Conservation (phyloP, 2,888 invertebrate species). For the Cryptops parisi region DNA sequence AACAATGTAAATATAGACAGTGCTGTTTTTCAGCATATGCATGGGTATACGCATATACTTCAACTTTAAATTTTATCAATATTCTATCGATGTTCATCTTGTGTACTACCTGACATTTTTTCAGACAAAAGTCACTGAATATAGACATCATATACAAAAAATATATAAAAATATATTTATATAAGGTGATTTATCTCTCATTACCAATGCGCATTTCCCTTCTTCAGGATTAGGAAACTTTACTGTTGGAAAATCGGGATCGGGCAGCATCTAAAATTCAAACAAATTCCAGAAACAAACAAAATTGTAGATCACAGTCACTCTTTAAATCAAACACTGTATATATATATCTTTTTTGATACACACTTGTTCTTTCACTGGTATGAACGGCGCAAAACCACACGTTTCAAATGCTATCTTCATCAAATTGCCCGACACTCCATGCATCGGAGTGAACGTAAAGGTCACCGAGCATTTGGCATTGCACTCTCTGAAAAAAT, state of each 20-base stretch:
- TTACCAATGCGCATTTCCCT: conserved; percentile 56
- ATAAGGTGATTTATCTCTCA: too few relatives aligned
- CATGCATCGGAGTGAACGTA: conserved; percentile 96
- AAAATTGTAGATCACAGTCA: conserved; percentile 1
- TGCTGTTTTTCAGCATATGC: too few relatives aligned
- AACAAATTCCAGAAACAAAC: conserved; percentile 32
- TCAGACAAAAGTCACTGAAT: too few relatives aligned
- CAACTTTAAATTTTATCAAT: too few relatives aligned
- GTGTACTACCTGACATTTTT: too few relatives aligned
- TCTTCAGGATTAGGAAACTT: conserved; percentile 98
- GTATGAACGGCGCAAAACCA: conserved; percentile 42
- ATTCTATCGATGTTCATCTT: too few relatives aligned
- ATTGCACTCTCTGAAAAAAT: conserved; percentile 36
- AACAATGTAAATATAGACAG: too few relatives aligned
- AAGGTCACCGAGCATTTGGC: conserved; percentile 37
- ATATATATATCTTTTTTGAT: background rate
- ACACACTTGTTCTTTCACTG: conserved; percentile 40
- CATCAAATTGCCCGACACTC: conserved; percentile 75
- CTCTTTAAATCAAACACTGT: too few relatives aligned
- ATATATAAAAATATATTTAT: too few relatives aligned
- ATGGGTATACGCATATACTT: too few relatives aligned
- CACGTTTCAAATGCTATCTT: conserved; percentile 55
- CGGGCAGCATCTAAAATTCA: conserved; percentile 55
- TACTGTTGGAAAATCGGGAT: conserved; percentile 96
- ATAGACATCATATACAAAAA: too few relatives aligned